Conservation (phyloP, 1,140 invertebrate genomes). For the Drosophila azteca region DNA sequence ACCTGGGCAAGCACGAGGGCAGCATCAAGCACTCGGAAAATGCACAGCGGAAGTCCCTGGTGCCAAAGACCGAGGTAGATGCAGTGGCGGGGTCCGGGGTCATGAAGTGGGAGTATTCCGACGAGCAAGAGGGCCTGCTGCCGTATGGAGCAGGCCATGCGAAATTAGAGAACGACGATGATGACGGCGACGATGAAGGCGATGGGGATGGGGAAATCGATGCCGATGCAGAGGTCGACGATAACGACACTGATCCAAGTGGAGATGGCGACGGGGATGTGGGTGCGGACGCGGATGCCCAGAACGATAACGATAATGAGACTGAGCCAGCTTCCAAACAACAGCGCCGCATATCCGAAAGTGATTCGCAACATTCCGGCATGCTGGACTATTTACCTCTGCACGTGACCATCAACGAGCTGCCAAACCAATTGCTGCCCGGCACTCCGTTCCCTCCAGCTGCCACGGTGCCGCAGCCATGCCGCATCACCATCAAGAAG, state of each 20-base stretch:
- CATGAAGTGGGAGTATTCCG: constrained; percentile 69
- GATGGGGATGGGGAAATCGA: constrained; percentile 13
- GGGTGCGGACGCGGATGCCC: constrained; percentile 7
- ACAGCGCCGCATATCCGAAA: constrained; percentile 54
- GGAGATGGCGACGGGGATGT: constrained; percentile 11
- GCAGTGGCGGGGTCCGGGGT: neutral
- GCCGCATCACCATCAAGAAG: constrained; percentile 73
- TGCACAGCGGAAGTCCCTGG: constrained; percentile 52
- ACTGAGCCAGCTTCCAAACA: constrained; percentile 48
- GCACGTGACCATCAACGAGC: constrained; percentile 69
- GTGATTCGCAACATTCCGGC: constrained; percentile 70
- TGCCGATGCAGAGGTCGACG: constrained; percentile 27
- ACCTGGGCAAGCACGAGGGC: constrained; percentile 71
- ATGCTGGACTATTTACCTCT: constrained; percentile 65
- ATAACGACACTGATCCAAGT: constrained; percentile 3
- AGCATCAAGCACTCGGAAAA: constrained; percentile 75
- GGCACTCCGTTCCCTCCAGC: constrained; percentile 14
- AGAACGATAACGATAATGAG: constrained; percentile 26
- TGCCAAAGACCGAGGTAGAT: constrained; percentile 19
- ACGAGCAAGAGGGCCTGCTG: constrained; percentile 54
- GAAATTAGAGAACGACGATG: constrained; percentile 22
- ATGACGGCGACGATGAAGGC: constrained; percentile 34
- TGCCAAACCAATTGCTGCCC: constrained; percentile 40
- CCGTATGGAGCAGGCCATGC: constrained; percentile 27
- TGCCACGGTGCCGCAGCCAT: constrained; percentile 42